Base-by-base conservation (phyloP, 2,888 invertebrate genomes). In the Ennomos erosarius region DNA sequence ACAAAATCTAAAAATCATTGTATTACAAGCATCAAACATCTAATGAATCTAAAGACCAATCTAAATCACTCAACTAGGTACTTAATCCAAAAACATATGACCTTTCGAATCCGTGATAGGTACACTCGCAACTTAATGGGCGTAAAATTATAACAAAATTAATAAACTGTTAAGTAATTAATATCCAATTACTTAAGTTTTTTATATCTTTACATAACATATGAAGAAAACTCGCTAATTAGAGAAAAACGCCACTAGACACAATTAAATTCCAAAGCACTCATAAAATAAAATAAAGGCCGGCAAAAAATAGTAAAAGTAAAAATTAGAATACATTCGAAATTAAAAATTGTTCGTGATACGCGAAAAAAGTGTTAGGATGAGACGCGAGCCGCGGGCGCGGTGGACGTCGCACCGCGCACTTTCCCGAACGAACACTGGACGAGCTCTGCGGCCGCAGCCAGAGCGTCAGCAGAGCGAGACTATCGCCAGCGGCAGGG, bases 371-470 rank as follows among this genome's bases (percentile, higher is more conserved):
- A 73, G 46, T 59, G 64, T 53, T 57, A 54, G 65, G 60, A 56
- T 58, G 53, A 65, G 60, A 56, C 62, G 65, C 59, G 71, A 70
- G 73, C 68, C 69, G 74, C 72, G 72, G 77, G 69, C 62, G 64
- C 64, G 42, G 44, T 35, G 70, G 56, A 83, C 89, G 88, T 88
- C 81, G 68, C 75, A 67, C 78, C 81, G 80, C 86, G 77, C 69
- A 76, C 79, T 81, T 66, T 60, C 66, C 78, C 81, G 78, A 74
- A 63, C 62, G 75, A 74, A 69, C 73, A 89, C 88, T 87, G 87
- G 36, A 40, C 13, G 34, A 11, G 37, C 26, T 26, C 26, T 26
- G 26, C 26, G 26, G 26, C 26, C 26, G 26, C 26, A 1, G 5
- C 16, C 16, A 5, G 6, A 26, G 3, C 26, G 26, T 26, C 26